phyloP scores from a whole-genome alignment of 2,888 invertebrate genomes.

The Oxycera nigricornis region DNA sequence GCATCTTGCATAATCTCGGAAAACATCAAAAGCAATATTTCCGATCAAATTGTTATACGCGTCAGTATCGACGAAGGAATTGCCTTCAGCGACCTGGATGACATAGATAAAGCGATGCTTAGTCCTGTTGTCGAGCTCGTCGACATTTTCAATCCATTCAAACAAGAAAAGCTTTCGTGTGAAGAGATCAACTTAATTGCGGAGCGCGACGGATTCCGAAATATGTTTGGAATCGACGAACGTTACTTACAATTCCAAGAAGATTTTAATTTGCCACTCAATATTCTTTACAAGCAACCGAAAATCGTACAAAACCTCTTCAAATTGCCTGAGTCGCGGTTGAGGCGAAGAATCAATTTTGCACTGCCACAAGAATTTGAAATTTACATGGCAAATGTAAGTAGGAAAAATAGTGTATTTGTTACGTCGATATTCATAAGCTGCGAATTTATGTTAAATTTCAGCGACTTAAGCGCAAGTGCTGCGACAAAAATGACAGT shows the following conservation, averaged over 20 bases:
- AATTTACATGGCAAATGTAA: slow-evolving; percentile 53
- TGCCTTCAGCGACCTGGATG: slow-evolving; percentile 57
- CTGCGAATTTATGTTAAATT: no score
- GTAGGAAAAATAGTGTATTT: slow-evolving; percentile 40
- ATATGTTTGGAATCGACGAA: slow-evolving; percentile 44
- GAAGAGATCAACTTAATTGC: slow-evolving; percentile 52
- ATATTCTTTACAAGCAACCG: slow-evolving; percentile 44
- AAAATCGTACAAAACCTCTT: slow-evolving; percentile 51
- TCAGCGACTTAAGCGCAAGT: slow-evolving; percentile 21
- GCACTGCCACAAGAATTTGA: slow-evolving; percentile 53
- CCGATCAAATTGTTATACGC: slow-evolving; percentile 38
- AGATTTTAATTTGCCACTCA: slow-evolving; percentile 45
- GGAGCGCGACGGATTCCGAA: slow-evolving; percentile 51
- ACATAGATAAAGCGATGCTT: slow-evolving; percentile 53
- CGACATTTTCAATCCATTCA: slow-evolving; percentile 52
- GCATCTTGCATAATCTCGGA: slow-evolving; percentile 16
- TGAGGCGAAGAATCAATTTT: slow-evolving; percentile 50
- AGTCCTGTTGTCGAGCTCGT: slow-evolving; percentile 53
- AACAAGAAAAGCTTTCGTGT: slow-evolving; percentile 49
- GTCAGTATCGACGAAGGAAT: slow-evolving; percentile 55
- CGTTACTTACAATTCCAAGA: slow-evolving; percentile 33
- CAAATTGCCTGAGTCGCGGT: slow-evolving; percentile 49
- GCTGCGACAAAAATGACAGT: background rate
- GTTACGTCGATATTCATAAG: background rate
- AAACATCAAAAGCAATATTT: slow-evolving; percentile 17